phyloP scores from a whole-genome alignment of 1,140 invertebrate species.

The Aradophagus sp. region DNA sequence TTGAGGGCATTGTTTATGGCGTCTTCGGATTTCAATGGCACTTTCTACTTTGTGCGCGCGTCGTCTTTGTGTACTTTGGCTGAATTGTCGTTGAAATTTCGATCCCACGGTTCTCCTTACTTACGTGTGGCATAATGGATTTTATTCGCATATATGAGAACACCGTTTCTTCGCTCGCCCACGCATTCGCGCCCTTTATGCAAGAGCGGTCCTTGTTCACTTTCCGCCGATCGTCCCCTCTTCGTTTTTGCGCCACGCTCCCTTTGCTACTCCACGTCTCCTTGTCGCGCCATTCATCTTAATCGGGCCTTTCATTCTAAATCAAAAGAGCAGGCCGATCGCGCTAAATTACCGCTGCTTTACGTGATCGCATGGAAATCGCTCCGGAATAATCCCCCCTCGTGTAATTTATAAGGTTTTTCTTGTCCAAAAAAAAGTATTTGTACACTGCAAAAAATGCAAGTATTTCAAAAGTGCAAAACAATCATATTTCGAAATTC shows the following conservation, averaged over 20 bases:
- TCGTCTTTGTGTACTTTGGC: conserved; percentile 35
- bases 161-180: conserved; percentile 38
- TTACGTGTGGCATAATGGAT: conserved; percentile 44
- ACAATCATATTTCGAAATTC: too few relatives aligned
- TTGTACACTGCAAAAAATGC: too few relatives aligned
- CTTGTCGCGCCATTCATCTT: conserved; percentile 36
- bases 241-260: conserved; percentile 13
- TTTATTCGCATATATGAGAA: conserved; percentile 50
- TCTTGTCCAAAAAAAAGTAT: too few relatives aligned
- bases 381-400: too few relatives aligned
- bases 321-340: conserved; percentile 25
- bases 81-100: conserved; percentile 42
- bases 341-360: conserved; percentile 2
- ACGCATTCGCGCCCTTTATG: conserved; percentile 53
- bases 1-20: conserved; percentile 12
- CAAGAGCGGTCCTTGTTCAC: conserved; percentile 29
- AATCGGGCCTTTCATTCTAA: conserved; percentile 32
- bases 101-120: conserved; percentile 55
- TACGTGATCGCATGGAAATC: too few relatives aligned
- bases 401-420: too few relatives aligned
- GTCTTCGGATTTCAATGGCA: conserved; percentile 5
- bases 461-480: too few relatives aligned
- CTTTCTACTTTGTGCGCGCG: conserved; percentile 26
- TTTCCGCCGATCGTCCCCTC: conserved; percentile 14
- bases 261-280: conserved; percentile 12